phyloP scores from a whole-genome alignment of 2,797 vertebrate genomes.

The Vultur gryphus region DNA sequence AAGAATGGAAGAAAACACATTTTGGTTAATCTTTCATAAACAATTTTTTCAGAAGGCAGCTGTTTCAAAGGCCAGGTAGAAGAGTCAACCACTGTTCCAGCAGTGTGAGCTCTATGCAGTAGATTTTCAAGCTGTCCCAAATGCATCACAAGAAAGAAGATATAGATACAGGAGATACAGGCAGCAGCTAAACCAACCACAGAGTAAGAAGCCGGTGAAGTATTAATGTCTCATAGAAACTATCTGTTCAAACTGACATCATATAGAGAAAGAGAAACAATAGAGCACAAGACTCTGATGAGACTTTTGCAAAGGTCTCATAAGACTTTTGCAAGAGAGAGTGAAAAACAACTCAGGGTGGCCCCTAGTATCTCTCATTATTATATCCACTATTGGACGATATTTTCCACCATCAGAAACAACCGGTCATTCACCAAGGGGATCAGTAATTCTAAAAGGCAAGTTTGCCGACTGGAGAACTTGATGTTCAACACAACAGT shows the following conservation, averaged over 20 bases:
- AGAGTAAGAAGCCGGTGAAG: neutral
- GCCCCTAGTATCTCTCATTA: neutral
- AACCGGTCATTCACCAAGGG: neutral
- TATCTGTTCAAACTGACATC: neutral
- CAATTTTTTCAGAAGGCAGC: neutral
- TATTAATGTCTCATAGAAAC: neutral
- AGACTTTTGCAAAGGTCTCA: neutral
- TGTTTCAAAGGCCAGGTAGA: neutral
- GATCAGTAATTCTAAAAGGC: neutral
- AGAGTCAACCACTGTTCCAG: neutral
- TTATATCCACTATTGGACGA: neutral
- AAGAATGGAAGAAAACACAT: neutral
- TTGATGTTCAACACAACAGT: neutral
- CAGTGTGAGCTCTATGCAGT: neutral
- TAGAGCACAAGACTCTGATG: neutral
- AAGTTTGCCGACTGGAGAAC: neutral
- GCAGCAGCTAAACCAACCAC: neutral
- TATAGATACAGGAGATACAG: fast-evolving
- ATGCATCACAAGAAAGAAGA: neutral
- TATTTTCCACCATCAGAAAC: neutral
- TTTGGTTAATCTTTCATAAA: neutral
- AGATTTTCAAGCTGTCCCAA: neutral
- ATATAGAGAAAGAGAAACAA: neutral
- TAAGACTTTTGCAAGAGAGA: neutral
- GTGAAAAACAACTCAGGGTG: neutral